These are phyloP conservation scores for Cacoxenus indagator DNA, from an alignment of 2,888 invertebrate species.

Conservation along the genomic window DNA sequence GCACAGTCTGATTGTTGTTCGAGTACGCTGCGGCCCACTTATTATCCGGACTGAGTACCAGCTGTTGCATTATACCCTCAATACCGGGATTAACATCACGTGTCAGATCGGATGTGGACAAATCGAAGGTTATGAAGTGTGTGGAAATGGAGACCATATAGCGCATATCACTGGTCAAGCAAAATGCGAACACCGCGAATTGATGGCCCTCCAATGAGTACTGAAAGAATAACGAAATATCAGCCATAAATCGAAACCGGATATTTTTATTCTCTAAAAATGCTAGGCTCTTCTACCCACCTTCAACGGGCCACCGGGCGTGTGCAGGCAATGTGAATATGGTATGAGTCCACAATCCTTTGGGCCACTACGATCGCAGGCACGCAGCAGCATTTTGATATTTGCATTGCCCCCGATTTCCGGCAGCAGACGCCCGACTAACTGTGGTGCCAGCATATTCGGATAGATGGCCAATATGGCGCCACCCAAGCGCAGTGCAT, in stretches of 20 bases:
- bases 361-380: slow-evolving; percentile 92
- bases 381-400: slow-evolving; percentile 88
- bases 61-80: slow-evolving; percentile 95
- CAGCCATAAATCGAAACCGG: slow-evolving; percentile 28
- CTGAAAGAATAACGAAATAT: slow-evolving; percentile 69
- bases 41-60: slow-evolving; percentile 94
- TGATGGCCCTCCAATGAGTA: slow-evolving; percentile 98
- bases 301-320: slow-evolving; percentile 98
- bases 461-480: slow-evolving; percentile 93
- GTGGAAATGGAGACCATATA: slow-evolving; percentile 97
- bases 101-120: slow-evolving; percentile 95
- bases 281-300: too few relatives aligned
- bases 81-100: slow-evolving; percentile 93
- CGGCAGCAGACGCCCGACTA: slow-evolving; percentile 92
- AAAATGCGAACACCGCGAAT: slow-evolving; percentile 95
- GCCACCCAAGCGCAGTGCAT: slow-evolving; percentile 92
- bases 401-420: slow-evolving; percentile 87
- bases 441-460: slow-evolving; percentile 95
- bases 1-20: slow-evolving; percentile 94
- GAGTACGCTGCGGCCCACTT: slow-evolving; percentile 96
- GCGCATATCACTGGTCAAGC: slow-evolving; percentile 88
- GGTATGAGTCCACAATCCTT: slow-evolving; percentile 92
- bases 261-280: neutral
- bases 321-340: slow-evolving; percentile 95
- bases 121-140: slow-evolving; percentile 96